Percentiles rank a stretch among this genome's conserved stretches.
Conservation (phyloP, 2,888 invertebrate genomes). For the Craniophora ligustri region DNA sequence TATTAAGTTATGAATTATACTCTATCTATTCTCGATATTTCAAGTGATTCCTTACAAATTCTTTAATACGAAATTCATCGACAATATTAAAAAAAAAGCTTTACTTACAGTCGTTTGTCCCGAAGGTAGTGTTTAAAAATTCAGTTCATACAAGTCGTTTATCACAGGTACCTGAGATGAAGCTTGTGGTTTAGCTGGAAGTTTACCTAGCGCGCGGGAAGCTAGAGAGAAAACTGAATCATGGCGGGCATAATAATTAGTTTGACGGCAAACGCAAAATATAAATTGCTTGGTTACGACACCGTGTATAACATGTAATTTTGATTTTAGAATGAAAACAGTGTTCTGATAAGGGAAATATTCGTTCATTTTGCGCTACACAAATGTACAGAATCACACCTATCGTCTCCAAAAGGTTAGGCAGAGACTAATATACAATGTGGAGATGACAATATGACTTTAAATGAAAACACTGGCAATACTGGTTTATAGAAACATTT, state of each 20-base stretch:
- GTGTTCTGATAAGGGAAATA: not conserved
- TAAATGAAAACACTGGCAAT: no score
- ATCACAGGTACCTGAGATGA: constrained; percentile 33
- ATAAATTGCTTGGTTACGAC: constrained; percentile 31
- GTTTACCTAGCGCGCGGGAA: constrained; percentile 36
- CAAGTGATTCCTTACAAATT: no score
- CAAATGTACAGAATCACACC: no score
- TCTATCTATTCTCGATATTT: no score
- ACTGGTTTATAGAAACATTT: no score
- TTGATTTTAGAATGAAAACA: constrained; percentile 9
- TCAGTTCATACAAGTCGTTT: constrained; percentile 50
- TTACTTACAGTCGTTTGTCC: not conserved
- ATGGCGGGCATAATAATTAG: constrained; percentile 36
- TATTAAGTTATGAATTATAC: no score
- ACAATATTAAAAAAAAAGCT: no score
- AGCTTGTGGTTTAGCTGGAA: constrained; percentile 39
- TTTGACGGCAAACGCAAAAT: constrained; percentile 19
- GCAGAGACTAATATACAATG: no score
- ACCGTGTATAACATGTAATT: not conserved
- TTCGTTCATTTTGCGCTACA: no score
- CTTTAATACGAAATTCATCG: no score
- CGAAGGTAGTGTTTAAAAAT: constrained; percentile 36
- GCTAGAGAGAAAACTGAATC: constrained; percentile 36
- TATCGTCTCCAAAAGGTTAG: no score
- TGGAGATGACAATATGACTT: no score